Base-by-base conservation (phyloP, 2,113 vertebrate species). In the Coreoperca whiteheadi region DNA sequence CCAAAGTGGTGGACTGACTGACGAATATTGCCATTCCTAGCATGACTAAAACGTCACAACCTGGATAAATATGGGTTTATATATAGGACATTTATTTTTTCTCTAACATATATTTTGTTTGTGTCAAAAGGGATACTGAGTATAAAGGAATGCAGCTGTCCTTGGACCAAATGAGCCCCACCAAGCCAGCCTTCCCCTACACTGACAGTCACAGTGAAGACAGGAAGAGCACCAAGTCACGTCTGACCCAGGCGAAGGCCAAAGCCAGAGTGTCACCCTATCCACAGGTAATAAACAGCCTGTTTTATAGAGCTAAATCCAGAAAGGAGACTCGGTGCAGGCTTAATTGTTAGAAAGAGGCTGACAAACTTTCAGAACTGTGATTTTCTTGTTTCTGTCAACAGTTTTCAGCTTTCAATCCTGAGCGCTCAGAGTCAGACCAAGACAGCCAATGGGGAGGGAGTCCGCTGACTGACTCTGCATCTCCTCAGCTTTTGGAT, bases 361-460 rank as follows among this genome's bases (percentile, higher is more conserved):
- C 34, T 73, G 37, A 56, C 28, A 79, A 70, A 79, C 46, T 59
- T 60, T 54, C 18, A 20, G 28, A 69, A 56, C 54, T 79, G 37
- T 66, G 30, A 32, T 76, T 64, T 78, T 53, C 28, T 75, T 74
- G 16, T 84, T 68, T 76, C 39, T 77, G 25, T 86, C 88, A 83
- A 76, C 94, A 99, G 96, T 99, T 98, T 92, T 96, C 98, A n/a
- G 97, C 97, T 77, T 99, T 99, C 91, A 98, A 97, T 89, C 96
- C 97, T 0, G 98, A 99, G 90, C 96, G 98, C 77, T 98, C 98
- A 0, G 98, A 99, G 89, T 99, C 98, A 0, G 98, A 99, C 90
- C 98, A 98, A 1, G 98, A 99, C 83, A 99, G 98, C 91, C 98
- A 98, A 39, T 99, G 98, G 98, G 98, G 98, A 5, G 98, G 98